Conservation (phyloP, 2,888 invertebrate species). For the Habrosyne pyritoides region DNA sequence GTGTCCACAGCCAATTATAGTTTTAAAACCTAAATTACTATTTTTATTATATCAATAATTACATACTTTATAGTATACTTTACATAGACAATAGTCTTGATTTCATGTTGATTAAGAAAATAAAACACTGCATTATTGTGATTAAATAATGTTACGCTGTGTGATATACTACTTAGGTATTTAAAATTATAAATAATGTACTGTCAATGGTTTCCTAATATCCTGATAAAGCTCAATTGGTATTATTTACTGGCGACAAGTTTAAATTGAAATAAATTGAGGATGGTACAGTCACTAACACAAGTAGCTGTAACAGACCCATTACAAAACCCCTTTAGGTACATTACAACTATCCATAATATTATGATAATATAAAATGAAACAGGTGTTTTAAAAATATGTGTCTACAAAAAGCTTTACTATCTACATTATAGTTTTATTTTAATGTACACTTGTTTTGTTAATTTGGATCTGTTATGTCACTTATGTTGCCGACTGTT, state of each 20-base stretch:
- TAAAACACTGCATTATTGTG: slow-evolving; percentile 8
- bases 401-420: no score
- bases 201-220: slow-evolving; percentile 39
- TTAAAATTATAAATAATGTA: neutral
- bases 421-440: no score
- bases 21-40: slow-evolving; percentile 56
- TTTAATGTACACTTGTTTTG: no score
- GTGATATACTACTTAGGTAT: neutral
- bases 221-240: slow-evolving; percentile 53
- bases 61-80: slow-evolving; percentile 58
- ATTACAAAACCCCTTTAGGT: no score
- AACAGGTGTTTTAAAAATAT: no score
- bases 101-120: slow-evolving; percentile 29
- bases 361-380: no score
- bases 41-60: slow-evolving; percentile 50
- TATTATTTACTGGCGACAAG: slow-evolving; percentile 39
- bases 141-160: neutral
- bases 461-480: no score
- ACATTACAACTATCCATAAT: no score
- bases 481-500: no score
- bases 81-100: slow-evolving; percentile 63
- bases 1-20: slow-evolving; percentile 37
- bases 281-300: slow-evolving; percentile 41
- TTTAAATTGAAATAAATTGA: slow-evolving; percentile 70
- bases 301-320: no score